A percentile compares a stretch with the other conserved stretches of the same genome.
Conservation (phyloP, 1,140 invertebrate genomes). For the Drosophila nebulosa region DNA sequence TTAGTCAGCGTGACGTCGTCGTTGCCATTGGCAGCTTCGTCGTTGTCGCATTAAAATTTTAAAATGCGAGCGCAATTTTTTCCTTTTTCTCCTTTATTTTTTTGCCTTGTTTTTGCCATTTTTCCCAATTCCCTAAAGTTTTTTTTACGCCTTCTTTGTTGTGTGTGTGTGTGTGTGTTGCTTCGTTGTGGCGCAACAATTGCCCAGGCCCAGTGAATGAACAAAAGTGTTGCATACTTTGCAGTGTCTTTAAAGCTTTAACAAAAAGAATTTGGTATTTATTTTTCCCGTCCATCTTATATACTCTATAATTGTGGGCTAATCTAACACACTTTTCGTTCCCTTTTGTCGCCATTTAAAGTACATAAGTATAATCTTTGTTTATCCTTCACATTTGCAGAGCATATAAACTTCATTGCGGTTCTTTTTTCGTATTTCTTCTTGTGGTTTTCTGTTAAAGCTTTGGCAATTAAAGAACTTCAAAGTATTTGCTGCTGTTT, state of each 20-base stretch:
- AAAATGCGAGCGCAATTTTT: conserved; percentile 56
- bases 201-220: neutral
- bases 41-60: conserved; percentile 63
- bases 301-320: too few species aligned
- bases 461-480: neutral
- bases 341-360: too few species aligned
- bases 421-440: neutral
- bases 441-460: neutral
- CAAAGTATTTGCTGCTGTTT: neutral
- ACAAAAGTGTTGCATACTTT: conserved; percentile 5
- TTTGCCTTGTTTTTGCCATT: conserved; percentile 13
- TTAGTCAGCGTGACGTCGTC: conserved; percentile 16
- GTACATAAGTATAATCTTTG: too few species aligned
- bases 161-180: neutral
- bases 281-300: neutral
- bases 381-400: too few species aligned
- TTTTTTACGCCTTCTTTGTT: conserved; percentile 7
- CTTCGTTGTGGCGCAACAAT: conserved; percentile 2
- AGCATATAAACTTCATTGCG: too few species aligned
- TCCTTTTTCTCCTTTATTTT: neutral
- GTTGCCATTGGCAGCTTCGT: conserved; percentile 17
- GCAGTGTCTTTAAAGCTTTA: conserved; percentile 1
- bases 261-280: neutral
- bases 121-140: conserved; percentile 7
- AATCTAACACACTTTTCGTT: too few species aligned